Percentiles rank a stretch among this genome's conserved stretches.
These are phyloP conservation scores for Euzetes globulus DNA, from an alignment of 2,888 invertebrate genomes.

Conservation along the genomic window DNA sequence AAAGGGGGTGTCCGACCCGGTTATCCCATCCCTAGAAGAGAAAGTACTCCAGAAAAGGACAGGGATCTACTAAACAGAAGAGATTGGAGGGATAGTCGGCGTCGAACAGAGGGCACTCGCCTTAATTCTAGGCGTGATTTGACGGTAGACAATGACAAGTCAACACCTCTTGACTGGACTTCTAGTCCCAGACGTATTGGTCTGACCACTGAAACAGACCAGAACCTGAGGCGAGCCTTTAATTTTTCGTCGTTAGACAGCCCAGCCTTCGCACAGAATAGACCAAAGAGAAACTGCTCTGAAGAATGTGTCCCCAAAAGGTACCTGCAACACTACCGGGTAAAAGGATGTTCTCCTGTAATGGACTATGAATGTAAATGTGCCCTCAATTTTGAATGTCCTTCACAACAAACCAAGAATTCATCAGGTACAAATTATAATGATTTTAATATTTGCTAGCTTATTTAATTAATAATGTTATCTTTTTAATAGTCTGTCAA, in stretches of 20 bases:
- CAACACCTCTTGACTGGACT: too few species aligned
- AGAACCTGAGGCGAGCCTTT: too few species aligned
- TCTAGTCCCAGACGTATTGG: too few species aligned
- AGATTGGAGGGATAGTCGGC: too few species aligned
- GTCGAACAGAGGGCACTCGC: too few species aligned
- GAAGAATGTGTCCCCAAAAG: constrained; percentile 5
- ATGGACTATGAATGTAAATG: constrained; percentile 24
- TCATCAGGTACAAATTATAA: neutral
- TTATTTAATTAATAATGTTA: neutral
- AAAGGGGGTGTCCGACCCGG: too few species aligned
- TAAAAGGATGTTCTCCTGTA: constrained; percentile 12
- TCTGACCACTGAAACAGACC: too few species aligned
- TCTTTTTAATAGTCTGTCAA: constrained; percentile 5
- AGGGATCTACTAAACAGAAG: too few species aligned
- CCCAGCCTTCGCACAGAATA: too few species aligned
- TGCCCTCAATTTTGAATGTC: constrained; percentile 32
- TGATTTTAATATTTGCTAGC: neutral
- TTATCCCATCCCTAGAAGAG: neutral
- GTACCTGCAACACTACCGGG: constrained; percentile 26
- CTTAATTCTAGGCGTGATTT: too few species aligned
- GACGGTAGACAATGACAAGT: too few species aligned
- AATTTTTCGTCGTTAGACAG: too few species aligned
- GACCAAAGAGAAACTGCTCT: neutral
- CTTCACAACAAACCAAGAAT: neutral
- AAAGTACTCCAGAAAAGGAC: neutral